These are phyloP conservation scores for Mastigias papua DNA, from an alignment of 30 jellyfish, hydroid and myxozoan genomes.

Conservation along the genomic window DNA sequence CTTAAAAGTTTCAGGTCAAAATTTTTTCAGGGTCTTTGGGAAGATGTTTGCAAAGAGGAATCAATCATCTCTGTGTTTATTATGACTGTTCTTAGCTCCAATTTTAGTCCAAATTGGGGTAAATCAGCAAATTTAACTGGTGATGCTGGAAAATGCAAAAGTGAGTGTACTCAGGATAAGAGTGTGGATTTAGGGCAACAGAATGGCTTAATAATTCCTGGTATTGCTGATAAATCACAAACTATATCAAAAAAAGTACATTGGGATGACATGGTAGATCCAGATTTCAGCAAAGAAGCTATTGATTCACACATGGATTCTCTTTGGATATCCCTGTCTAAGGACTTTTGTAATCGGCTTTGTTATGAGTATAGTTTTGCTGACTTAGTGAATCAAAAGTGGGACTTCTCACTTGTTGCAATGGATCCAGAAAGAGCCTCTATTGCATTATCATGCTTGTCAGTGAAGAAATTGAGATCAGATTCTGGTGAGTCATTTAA, in stretches of 20 bases:
- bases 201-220: background rate
- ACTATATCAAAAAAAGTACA: slow-evolving; percentile 33
- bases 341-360: background rate
- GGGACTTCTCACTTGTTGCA: slow-evolving; percentile 50
- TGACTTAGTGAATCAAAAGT: slow-evolving; percentile 9
- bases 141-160: background rate
- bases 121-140: background rate
- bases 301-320: slow-evolving; percentile 28
- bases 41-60: slow-evolving; percentile 33
- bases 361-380: background rate
- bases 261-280: slow-evolving; percentile 44
- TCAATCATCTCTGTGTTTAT: slow-evolving; percentile 13
- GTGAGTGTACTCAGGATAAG: background rate
- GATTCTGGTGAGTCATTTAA: slow-evolving; percentile 41
- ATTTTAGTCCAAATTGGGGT: background rate
- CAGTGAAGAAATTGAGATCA: slow-evolving; percentile 42
- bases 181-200: background rate
- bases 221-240: background rate
- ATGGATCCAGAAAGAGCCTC: slow-evolving; percentile 40
- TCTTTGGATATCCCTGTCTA: slow-evolving; percentile 31
- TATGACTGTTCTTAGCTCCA: background rate
- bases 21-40: slow-evolving; percentile 55
- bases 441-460: slow-evolving; percentile 21
- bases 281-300: background rate
- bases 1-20: slow-evolving; percentile 21